Evolutionary conservation across 2,113 vertebrate species (phyloP).

Genomic region (Poicephalus gulielmi): DNA sequence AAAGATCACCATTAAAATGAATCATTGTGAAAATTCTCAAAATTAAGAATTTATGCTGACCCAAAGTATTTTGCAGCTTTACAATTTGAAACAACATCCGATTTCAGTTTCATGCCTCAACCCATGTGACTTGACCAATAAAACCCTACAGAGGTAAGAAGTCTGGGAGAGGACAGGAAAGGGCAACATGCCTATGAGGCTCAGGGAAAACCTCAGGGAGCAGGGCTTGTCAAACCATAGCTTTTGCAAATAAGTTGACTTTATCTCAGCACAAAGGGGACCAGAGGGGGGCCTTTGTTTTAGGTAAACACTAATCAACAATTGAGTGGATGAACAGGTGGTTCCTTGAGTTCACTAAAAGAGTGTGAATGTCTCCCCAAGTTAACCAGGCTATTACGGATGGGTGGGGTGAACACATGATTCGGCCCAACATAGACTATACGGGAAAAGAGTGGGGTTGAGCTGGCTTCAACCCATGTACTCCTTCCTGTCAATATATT

Average conservation of each 20-base stretch:
- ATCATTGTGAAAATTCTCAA: background rate
- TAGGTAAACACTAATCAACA: background rate
- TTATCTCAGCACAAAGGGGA: background rate
- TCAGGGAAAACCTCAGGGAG: background rate
- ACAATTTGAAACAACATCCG: background rate
- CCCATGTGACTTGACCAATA: background rate
- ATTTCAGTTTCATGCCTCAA: background rate
- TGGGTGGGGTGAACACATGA: background rate
- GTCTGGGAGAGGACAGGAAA: background rate
- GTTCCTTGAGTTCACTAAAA: background rate
- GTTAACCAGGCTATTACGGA: background rate
- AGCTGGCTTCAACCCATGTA: background rate
- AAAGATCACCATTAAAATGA: background rate
- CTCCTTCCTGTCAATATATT: background rate
- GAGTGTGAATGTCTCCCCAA: background rate
- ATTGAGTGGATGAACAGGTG: background rate
- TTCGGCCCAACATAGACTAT: background rate
- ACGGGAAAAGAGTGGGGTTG: background rate
- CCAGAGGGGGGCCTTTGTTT: background rate
- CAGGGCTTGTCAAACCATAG: background rate
- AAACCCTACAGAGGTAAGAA: background rate
- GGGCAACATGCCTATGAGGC: fast-evolving
- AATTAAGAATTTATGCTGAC: background rate
- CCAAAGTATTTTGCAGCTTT: background rate
- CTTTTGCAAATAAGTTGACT: background rate